phyloP scores from a whole-genome alignment of 2,113 vertebrate genomes.

The Phyllostomus discolor region DNA sequence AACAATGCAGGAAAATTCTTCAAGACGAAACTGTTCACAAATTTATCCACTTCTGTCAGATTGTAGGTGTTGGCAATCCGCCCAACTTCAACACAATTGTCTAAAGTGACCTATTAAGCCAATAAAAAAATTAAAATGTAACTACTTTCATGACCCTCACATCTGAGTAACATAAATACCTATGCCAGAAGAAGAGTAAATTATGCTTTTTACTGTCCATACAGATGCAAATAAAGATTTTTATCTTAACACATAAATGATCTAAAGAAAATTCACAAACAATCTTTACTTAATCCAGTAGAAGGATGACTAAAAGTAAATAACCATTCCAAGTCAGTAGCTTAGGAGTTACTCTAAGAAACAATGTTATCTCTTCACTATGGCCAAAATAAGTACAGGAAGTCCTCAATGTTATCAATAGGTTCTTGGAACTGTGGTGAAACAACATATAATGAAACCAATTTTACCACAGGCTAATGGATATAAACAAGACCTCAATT shows the following conservation, averaged over 20 bases:
- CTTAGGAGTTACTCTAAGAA: conserved; percentile 10
- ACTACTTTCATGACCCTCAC: neutral
- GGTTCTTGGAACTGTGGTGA: neutral
- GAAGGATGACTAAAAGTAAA: neutral
- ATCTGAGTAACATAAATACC: neutral
- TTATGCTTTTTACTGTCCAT: neutral
- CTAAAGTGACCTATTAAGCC: conserved; percentile 90
- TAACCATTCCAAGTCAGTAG: neutral
- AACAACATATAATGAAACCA: neutral
- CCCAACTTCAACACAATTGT: conserved; percentile 98
- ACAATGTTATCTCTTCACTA: neutral
- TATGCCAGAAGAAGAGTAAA: neutral
- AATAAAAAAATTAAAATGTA: conserved; percentile 48
- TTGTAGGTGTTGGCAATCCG: conserved; percentile 98
- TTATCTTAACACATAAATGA: neutral
- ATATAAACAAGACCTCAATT: neutral
- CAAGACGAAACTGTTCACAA: conserved; percentile 97
- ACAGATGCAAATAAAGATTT: conserved; percentile 6
- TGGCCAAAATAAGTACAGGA: neutral
- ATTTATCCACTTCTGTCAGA: conserved; percentile 99
- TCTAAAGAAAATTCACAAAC: conserved; percentile 2
- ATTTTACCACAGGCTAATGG: neutral
- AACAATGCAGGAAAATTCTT: conserved; percentile 96
- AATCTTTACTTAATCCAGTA: neutral
- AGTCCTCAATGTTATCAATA: neutral